Evolutionary conservation across 2,888 invertebrate species (phyloP).

Genomic region (Dusona sp.): DNA sequence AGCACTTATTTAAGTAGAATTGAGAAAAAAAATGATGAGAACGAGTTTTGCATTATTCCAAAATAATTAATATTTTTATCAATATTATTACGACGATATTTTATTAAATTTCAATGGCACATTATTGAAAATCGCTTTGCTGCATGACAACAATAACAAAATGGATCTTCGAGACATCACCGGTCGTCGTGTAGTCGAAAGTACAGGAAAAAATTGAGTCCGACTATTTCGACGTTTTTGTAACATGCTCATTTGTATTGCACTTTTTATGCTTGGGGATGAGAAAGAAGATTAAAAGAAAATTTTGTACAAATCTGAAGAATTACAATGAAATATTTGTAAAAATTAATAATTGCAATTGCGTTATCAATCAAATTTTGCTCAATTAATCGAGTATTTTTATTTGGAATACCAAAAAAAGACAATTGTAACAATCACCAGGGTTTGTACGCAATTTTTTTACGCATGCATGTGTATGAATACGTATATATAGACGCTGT

Average conservation of each 20-base stretch:
- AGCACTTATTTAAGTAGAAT: background rate
- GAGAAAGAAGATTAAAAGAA: background rate
- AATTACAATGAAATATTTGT: background rate
- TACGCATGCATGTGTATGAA: slow-evolving; percentile 9
- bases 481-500: background rate
- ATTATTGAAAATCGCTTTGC: slow-evolving; percentile 20
- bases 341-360: slow-evolving; percentile 13
- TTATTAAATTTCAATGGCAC: slow-evolving; percentile 30
- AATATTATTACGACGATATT: slow-evolving; percentile 3
- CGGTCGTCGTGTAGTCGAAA: slow-evolving; percentile 54
- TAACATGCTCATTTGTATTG: slow-evolving; percentile 4
- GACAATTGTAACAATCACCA: background rate
- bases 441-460: slow-evolving; percentile 27
- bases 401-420: background rate
- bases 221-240: slow-evolving; percentile 50
- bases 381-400: background rate
- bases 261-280: slow-evolving; percentile 38
- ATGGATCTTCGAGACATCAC: slow-evolving; percentile 15
- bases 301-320: slow-evolving; percentile 24
- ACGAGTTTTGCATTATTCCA: background rate
- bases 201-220: slow-evolving; percentile 34
- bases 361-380: background rate
- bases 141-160: slow-evolving; percentile 52
- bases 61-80: background rate
- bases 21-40: background rate